Base-by-base conservation (phyloP, 1,140 invertebrate genomes). In the Globodera ellingtonae region DNA sequence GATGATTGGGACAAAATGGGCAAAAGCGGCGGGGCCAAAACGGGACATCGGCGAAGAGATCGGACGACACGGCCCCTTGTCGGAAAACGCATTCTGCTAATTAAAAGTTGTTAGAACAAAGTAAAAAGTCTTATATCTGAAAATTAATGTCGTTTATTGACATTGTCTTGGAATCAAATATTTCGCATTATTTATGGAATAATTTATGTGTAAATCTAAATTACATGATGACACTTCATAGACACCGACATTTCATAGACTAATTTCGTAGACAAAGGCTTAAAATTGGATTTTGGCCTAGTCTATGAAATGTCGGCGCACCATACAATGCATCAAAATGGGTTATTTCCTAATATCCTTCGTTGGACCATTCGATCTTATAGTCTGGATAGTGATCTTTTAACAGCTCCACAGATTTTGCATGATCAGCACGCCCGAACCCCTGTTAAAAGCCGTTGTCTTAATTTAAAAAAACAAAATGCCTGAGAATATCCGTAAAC, bases 401-500 rank as follows among this genome's bases (percentile, higher is more conserved):
- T 70, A 96, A 86, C 35, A 96, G 85, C 15, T 92, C 92, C 4
- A 93, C 93, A 9, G 94, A 90, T 9, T 93, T 89, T 86, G 92
- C 89, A 90, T 96, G 95, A 90, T 96, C 94, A 24, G 94, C 94
- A 90, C 93, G 93, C 0, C 95, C 95, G 89, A 93, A 96, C 5
- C 93, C 94, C 92, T 82, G 35, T 35, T 94, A 79, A 80, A 80
- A 48, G 62, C 79, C 77, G 48, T 52, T 84, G 24, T 73, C 67
- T 46, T 90, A 91, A 82, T 35, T 79, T 10, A 44, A 85, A 77
- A 44, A 48, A 24, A 46, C 69, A 47, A 65, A 66, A 48, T 70
- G 77, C 79, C 59, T 94, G 93, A 24, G 94, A 96, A 89, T 95
- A 95, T 74, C 94, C 94, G 90, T 94, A 95, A 81, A 96, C 94